Percentiles rank a stretch among this genome's conserved stretches.
Evolutionary conservation across 2,888 invertebrate species (phyloP).

Genomic region (Epistrophella euchroma): DNA sequence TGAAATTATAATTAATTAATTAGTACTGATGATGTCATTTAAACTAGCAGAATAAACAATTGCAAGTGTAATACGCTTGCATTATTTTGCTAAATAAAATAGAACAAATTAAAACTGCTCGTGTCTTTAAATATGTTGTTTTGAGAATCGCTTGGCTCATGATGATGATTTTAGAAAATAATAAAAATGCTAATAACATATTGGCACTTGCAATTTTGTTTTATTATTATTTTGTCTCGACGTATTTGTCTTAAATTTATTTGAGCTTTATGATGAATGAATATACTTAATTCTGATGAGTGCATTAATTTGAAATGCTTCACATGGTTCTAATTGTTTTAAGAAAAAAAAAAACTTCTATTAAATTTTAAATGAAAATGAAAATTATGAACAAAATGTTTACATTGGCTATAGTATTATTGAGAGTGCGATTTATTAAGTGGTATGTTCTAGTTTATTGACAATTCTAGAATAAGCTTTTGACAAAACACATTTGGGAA

Average conservation of each 20-base stretch:
- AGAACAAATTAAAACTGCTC: background rate
- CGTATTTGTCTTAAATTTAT: background rate
- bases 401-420: background rate
- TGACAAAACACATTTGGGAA: background rate
- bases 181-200: background rate
- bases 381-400: background rate
- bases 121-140: background rate
- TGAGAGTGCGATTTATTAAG: background rate
- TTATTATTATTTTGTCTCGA: background rate
- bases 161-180: slow-evolving; percentile 9
- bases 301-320: slow-evolving; percentile 53
- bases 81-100: slow-evolving; percentile 9
- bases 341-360: background rate
- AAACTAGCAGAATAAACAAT: slow-evolving; percentile 6
- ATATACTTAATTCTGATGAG: slow-evolving; percentile 17
- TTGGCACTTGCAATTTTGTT: slow-evolving; percentile 8
- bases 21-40: slow-evolving; percentile 60
- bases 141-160: slow-evolving; percentile 2
- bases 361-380: background rate
- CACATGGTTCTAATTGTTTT: slow-evolving; percentile 43
- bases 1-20: slow-evolving; percentile 25
- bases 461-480: background rate
- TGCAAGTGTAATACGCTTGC: slow-evolving; percentile 4
- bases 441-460: slow-evolving; percentile 4
- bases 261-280: slow-evolving; percentile 27